Percentiles rank a stretch among this genome's conserved stretches.
Evolutionary conservation across 2,888 invertebrate genomes (phyloP).

Genomic region (Empis stercorea): DNA sequence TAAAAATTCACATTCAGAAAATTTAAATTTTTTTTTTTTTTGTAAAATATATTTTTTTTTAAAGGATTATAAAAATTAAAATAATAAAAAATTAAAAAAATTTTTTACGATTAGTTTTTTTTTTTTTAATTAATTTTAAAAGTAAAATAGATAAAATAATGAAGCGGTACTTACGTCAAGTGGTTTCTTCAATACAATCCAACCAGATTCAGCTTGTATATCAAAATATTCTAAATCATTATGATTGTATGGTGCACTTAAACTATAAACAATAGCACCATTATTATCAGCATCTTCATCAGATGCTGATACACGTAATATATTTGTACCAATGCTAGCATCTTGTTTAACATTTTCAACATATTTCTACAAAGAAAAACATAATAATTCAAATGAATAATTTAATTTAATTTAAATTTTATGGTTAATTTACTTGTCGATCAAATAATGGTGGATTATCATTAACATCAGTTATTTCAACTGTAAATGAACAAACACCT

Average conservation of each 20-base stretch:
- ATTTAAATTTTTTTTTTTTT: slow-evolving; percentile 1
- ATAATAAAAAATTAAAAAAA: slow-evolving; percentile 11
- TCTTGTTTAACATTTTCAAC: slow-evolving; percentile 95
- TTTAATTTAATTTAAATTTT: not conserved
- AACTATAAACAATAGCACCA: slow-evolving; percentile 83
- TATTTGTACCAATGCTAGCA: slow-evolving; percentile 89
- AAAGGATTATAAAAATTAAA: slow-evolving; percentile 11
- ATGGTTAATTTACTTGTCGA: slow-evolving; percentile 56
- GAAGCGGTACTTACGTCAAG: slow-evolving; percentile 77
- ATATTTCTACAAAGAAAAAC: slow-evolving; percentile 65
- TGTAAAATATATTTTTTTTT: too few relatives aligned
- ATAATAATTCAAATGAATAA: not conserved
- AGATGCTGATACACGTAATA: slow-evolving; percentile 86
- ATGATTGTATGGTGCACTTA: slow-evolving; percentile 79
- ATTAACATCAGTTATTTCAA: slow-evolving; percentile 94
- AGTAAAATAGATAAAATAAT: slow-evolving; percentile 10
- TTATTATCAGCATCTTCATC: slow-evolving; percentile 97
- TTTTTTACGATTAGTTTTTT: not conserved
- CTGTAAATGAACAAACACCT: slow-evolving; percentile 96
- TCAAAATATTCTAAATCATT: slow-evolving; percentile 90
- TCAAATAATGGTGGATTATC: slow-evolving; percentile 94
- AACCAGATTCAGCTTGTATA: slow-evolving; percentile 93
- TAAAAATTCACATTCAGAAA: slow-evolving; percentile 2
- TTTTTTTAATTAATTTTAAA: too few relatives aligned
- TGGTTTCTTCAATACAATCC: slow-evolving; percentile 90